phyloP scores from a whole-genome alignment of 1,140 invertebrate genomes.

The Himalopsyche phryganea region DNA sequence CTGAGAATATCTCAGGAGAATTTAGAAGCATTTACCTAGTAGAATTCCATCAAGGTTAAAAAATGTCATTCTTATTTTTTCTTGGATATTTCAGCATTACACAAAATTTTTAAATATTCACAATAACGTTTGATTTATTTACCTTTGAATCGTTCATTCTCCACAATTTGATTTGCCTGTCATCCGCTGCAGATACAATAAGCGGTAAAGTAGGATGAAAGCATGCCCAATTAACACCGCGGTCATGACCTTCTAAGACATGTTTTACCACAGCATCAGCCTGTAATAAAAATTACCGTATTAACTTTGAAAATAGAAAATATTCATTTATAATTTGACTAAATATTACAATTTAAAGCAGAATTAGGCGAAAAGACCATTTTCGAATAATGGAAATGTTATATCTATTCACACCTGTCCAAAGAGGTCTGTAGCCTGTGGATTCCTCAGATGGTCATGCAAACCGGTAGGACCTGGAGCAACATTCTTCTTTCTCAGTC shows the following conservation, averaged over 20 bases:
- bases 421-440: constrained; percentile 91
- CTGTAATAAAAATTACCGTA: constrained; percentile 56
- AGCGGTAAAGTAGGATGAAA: constrained; percentile 95
- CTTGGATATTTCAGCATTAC: too few relatives aligned
- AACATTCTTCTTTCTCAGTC: constrained; percentile 95
- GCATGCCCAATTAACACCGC: constrained; percentile 97
- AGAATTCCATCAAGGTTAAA: too few relatives aligned
- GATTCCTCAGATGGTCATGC: constrained; percentile 85
- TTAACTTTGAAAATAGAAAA: too few relatives aligned
- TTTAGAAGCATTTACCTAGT: too few relatives aligned
- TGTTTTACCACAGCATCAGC: constrained; percentile 98
- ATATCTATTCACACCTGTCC: constrained; percentile 54
- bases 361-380: too few relatives aligned
- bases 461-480: constrained; percentile 88
- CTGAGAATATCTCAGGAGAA: too few relatives aligned
- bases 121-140: constrained; percentile 9
- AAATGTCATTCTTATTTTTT: too few relatives aligned
- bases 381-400: too few relatives aligned
- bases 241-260: constrained; percentile 94
- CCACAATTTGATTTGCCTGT: constrained; percentile 97
- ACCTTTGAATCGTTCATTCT: constrained; percentile 96
- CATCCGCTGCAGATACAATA: constrained; percentile 96
- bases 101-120: too few relatives aligned
- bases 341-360: too few relatives aligned
- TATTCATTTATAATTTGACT: too few relatives aligned